Evolutionary conservation across 2,113 vertebrate genomes (phyloP).

Genomic region (Dipodomys merriami): DNA sequence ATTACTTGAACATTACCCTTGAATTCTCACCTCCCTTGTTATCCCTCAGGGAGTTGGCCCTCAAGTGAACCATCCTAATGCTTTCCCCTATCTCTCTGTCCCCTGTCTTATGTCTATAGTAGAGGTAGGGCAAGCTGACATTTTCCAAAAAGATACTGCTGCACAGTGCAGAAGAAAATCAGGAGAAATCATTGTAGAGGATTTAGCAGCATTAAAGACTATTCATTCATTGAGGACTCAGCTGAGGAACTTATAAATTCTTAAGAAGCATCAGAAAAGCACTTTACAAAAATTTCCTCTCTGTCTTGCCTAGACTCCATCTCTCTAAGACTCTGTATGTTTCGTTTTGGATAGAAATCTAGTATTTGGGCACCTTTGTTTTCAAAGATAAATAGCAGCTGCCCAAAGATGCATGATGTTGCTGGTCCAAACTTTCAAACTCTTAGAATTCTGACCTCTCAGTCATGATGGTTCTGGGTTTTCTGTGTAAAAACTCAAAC

Average conservation of each 20-base stretch:
- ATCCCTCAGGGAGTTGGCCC: not conserved
- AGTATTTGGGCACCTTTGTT: not conserved
- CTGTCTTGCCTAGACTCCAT: not conserved
- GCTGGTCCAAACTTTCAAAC: not conserved
- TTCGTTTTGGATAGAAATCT: not conserved
- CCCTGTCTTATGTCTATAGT: not conserved
- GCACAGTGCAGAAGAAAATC: not conserved
- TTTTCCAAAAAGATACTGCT: conserved; percentile 37
- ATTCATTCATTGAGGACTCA: not conserved
- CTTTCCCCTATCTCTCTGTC: not conserved
- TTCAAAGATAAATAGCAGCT: not conserved
- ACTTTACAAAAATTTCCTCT: not conserved
- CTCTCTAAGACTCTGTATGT: not conserved
- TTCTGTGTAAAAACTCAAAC: not conserved
- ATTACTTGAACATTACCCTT: conserved; percentile 12
- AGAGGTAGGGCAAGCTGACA: not conserved
- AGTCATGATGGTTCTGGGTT: not conserved
- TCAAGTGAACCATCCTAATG: not conserved
- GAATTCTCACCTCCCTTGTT: not conserved
- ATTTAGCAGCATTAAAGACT: conserved; percentile 31
- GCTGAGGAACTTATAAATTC: not conserved
- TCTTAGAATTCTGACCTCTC: not conserved
- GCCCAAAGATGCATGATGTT: not conserved
- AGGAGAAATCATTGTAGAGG: conserved; percentile 35
- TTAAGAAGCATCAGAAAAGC: not conserved